These are phyloP conservation scores for Acropora tenuis DNA, from an alignment of 64 coral and sea anemone species.

Conservation along the genomic window DNA sequence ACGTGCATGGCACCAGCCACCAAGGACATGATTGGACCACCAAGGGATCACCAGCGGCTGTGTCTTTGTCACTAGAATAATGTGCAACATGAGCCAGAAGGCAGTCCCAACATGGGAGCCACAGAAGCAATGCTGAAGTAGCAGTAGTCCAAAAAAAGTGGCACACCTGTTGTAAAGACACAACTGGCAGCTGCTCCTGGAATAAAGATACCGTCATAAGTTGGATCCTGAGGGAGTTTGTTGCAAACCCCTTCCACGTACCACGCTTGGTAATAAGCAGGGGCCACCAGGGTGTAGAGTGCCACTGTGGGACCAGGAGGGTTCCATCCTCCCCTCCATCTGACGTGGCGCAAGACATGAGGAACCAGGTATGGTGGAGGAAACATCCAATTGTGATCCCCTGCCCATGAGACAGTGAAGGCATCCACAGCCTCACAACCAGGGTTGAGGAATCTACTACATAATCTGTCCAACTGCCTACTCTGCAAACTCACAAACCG, in stretches of 20 bases:
- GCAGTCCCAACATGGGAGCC: neutral
- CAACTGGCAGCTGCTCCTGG: slow-evolving; percentile 49
- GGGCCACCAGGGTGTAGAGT: slow-evolving; percentile 37
- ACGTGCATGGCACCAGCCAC: too few species aligned
- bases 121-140: slow-evolving; percentile 27
- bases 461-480: slow-evolving; percentile 26
- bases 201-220: slow-evolving; percentile 40
- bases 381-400: slow-evolving; percentile 62
- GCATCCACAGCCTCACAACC: slow-evolving; percentile 39
- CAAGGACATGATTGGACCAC: neutral
- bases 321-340: slow-evolving; percentile 30
- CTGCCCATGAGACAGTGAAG: slow-evolving; percentile 12
- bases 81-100: neutral
- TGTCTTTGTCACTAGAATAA: neutral
- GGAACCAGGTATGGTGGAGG: slow-evolving; percentile 54
- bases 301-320: slow-evolving; percentile 48
- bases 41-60: neutral
- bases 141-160: neutral
- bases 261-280: neutral
- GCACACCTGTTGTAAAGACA: neutral
- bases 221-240: slow-evolving; percentile 1
- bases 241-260: neutral
- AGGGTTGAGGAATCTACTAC: slow-evolving; percentile 12
- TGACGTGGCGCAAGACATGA: neutral
- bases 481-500: slow-evolving; percentile 24